Evolutionary conservation across 1,140 invertebrate species (phyloP).

Genomic region (Hypsibius dujardini): DNA sequence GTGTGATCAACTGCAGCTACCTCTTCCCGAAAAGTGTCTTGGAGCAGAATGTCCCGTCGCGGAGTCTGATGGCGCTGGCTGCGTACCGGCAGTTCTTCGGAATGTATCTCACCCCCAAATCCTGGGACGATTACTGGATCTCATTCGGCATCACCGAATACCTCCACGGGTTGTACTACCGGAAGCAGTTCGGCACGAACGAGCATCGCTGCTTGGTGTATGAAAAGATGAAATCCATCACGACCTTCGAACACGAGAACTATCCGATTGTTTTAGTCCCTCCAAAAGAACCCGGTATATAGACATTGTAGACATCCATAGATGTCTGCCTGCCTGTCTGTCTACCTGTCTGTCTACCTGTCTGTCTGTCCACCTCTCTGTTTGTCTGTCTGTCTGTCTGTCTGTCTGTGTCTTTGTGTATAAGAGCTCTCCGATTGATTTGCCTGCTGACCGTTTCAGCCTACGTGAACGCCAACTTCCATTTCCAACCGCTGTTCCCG

Average conservation of each 20-base stretch:
- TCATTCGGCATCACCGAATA: slow-evolving; percentile 85
- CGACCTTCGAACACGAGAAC: not conserved
- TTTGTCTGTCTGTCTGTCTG: too few species aligned
- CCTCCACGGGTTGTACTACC: slow-evolving; percentile 72
- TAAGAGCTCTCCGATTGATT: too few species aligned
- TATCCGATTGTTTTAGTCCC: not conserved
- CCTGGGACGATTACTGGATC: slow-evolving; percentile 80
- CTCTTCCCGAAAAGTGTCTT: slow-evolving; percentile 46
- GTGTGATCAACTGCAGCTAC: slow-evolving; percentile 10
- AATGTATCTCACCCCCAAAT: slow-evolving; percentile 87
- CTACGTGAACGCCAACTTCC: slow-evolving; percentile 42
- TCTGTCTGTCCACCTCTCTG: too few species aligned
- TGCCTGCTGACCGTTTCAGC: not conserved
- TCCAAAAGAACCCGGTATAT: not conserved
- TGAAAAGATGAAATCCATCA: slow-evolving; percentile 19
- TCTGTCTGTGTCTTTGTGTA: too few species aligned
- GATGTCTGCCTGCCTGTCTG: too few species aligned
- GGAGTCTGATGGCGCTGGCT: slow-evolving; percentile 73
- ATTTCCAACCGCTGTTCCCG: slow-evolving; percentile 67
- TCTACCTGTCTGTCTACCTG: too few species aligned
- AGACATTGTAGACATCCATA: too few species aligned
- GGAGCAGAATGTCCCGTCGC: slow-evolving; percentile 75
- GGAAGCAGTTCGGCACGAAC: slow-evolving; percentile 95
- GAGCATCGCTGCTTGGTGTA: slow-evolving; percentile 83
- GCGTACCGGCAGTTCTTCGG: slow-evolving; percentile 98